Conservation (phyloP, 2,797 vertebrate genomes). For the Eulemur albifrons region DNA sequence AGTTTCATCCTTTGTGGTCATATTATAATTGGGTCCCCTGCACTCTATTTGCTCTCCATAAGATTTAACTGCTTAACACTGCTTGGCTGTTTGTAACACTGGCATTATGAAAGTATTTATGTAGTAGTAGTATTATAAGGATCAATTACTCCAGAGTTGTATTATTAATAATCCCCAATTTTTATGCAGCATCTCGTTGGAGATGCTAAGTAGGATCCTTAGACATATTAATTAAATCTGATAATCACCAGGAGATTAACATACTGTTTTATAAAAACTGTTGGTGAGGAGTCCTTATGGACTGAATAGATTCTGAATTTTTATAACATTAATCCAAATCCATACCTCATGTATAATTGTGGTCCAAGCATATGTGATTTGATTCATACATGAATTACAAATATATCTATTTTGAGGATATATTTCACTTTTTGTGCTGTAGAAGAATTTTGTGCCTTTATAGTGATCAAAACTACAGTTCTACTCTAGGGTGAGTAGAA, state of each 20-base stretch:
- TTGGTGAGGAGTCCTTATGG: not conserved
- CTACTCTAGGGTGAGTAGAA: not conserved
- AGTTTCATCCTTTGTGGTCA: not conserved
- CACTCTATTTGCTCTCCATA: not conserved
- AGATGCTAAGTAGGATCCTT: slow-evolving; percentile 43
- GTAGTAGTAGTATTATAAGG: slow-evolving; percentile 32
- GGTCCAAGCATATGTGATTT: not conserved
- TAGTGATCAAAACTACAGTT: not conserved
- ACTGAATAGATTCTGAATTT: not conserved
- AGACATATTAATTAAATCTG: slow-evolving; percentile 52
- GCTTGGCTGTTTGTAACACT: not conserved
- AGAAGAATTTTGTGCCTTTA: not conserved
- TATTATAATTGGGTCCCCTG: not conserved
- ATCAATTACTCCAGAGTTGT: slow-evolving; percentile 50
- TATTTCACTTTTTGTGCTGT: not conserved
- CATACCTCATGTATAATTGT: not conserved
- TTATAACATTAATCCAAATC: not conserved
- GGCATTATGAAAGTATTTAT: slow-evolving; percentile 10
- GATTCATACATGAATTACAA: not conserved
- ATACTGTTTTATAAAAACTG: slow-evolving; percentile 15
- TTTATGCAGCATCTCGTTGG: slow-evolving; percentile 30
- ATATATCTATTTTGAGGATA: not conserved
- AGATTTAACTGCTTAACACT: slow-evolving; percentile 9
- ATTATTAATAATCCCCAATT: slow-evolving; percentile 47
- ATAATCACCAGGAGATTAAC: slow-evolving; percentile 41